phyloP scores from a whole-genome alignment of 2,797 vertebrate species.

The Chiroxiphia lanceolata region DNA sequence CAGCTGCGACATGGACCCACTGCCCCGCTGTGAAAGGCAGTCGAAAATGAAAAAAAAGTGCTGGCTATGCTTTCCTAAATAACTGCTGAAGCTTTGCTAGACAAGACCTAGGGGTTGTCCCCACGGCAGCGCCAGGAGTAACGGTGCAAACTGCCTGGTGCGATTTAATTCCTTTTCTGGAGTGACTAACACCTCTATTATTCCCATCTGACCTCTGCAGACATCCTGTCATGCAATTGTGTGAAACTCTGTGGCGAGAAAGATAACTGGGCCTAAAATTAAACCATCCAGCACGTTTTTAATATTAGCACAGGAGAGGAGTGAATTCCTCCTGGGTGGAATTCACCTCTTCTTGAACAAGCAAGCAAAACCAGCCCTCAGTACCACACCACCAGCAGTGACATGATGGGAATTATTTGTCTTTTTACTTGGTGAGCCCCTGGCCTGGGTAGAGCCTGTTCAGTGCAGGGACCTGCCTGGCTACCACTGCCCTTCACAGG shows the following conservation, averaged over 20 bases:
- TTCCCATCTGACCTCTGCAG: constrained; percentile 41
- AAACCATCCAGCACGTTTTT: constrained; percentile 8
- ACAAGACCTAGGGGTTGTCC: not conserved
- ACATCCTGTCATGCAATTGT: constrained; percentile 37
- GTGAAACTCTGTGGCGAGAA: not conserved
- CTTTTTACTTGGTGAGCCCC: not conserved
- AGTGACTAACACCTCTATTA: constrained; percentile 34
- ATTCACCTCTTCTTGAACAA: not conserved
- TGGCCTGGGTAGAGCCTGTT: not conserved
- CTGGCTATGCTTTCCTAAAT: not conserved
- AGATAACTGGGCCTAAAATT: constrained; percentile 17
- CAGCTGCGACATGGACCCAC: not conserved
- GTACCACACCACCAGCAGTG: not conserved
- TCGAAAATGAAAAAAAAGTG: not conserved
- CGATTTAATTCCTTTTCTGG: not conserved
- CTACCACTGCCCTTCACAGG: not conserved
- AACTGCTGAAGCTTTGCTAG: not conserved
- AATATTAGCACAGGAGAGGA: not conserved
- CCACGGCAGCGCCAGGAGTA: not conserved
- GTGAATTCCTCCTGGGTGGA: not conserved
- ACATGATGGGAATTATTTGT: not conserved
- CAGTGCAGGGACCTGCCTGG: not conserved
- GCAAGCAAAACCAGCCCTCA: not conserved
- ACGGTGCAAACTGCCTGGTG: fast-evolving
- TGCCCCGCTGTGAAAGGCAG: not conserved